Percentiles rank a stretch among this genome's conserved stretches.
phyloP scores from a whole-genome alignment of 1,140 invertebrate genomes.

The Hypothenemus hampei region DNA sequence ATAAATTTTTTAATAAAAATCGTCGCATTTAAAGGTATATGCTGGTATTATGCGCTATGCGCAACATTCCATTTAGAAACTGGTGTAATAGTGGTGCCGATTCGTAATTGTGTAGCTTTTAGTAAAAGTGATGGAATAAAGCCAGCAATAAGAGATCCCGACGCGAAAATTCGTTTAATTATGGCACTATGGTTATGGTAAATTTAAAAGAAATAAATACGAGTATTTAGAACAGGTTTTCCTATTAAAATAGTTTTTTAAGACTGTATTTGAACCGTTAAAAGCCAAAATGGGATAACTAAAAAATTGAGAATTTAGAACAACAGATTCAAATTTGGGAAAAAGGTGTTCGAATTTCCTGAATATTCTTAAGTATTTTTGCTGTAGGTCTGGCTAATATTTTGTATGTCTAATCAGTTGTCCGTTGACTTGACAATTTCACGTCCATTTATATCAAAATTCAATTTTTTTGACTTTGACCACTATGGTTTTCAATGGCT shows the following conservation, averaged over 20 bases:
- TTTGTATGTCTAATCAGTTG: too few relatives aligned
- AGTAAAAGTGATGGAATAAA: slow-evolving; percentile 45
- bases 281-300: neutral
- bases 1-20: neutral
- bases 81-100: slow-evolving; percentile 43
- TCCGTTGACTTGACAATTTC: too few relatives aligned
- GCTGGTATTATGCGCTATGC: slow-evolving; percentile 50
- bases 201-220: too few relatives aligned
- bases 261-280: neutral
- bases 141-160: slow-evolving; percentile 42
- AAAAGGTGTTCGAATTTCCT: neutral
- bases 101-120: slow-evolving; percentile 40
- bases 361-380: too few relatives aligned
- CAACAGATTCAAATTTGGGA: neutral
- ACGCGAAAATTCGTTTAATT: slow-evolving; percentile 46
- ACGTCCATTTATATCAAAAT: too few relatives aligned
- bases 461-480: too few relatives aligned
- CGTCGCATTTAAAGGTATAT: slow-evolving; percentile 27
- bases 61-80: slow-evolving; percentile 50
- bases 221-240: neutral
- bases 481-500: too few relatives aligned
- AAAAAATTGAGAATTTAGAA: neutral
- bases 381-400: too few relatives aligned
- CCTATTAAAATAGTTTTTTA: neutral
- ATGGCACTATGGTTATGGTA: slow-evolving; percentile 50